phyloP scores from a whole-genome alignment of 2,113 vertebrate genomes.

The Nanorana parkeri region DNA sequence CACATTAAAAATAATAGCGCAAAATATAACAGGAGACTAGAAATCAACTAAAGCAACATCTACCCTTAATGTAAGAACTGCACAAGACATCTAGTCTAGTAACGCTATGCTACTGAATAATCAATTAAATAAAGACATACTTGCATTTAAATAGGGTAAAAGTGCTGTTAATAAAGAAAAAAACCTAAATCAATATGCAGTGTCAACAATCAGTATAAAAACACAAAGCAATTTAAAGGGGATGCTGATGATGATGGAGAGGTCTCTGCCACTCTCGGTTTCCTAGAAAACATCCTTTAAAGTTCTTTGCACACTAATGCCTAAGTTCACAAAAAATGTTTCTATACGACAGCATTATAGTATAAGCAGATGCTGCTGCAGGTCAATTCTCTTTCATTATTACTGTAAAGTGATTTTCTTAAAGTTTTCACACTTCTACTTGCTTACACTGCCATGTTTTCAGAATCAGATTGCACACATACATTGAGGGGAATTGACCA shows the following conservation, averaged over 20 bases:
- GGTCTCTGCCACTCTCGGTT: too few relatives aligned
- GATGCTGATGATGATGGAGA: too few relatives aligned
- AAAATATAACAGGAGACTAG: not conserved
- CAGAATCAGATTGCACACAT: too few relatives aligned
- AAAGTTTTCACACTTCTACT: too few relatives aligned
- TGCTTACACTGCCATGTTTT: too few relatives aligned
- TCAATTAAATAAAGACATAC: conserved; percentile 77
- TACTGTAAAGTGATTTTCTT: too few relatives aligned
- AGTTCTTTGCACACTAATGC: too few relatives aligned
- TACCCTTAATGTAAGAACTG: conserved; percentile 60
- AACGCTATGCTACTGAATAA: conserved; percentile 73
- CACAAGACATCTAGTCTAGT: conserved; percentile 67
- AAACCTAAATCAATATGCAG: conserved; percentile 56
- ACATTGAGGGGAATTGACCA: too few relatives aligned
- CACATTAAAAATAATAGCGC: not conserved
- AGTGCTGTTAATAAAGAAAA: conserved; percentile 73
- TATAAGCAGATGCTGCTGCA: not conserved
- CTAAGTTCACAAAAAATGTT: too few relatives aligned
- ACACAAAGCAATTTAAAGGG: too few relatives aligned
- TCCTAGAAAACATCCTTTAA: too few relatives aligned
- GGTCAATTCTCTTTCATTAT: not conserved
- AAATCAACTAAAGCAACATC: conserved; percentile 25
- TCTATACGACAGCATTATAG: too few relatives aligned
- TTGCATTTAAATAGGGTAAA: conserved; percentile 86
- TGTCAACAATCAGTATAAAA: not conserved